Evolutionary conservation across 2,888 invertebrate genomes (phyloP).

Genomic region (Standfussiana lucernea): DNA sequence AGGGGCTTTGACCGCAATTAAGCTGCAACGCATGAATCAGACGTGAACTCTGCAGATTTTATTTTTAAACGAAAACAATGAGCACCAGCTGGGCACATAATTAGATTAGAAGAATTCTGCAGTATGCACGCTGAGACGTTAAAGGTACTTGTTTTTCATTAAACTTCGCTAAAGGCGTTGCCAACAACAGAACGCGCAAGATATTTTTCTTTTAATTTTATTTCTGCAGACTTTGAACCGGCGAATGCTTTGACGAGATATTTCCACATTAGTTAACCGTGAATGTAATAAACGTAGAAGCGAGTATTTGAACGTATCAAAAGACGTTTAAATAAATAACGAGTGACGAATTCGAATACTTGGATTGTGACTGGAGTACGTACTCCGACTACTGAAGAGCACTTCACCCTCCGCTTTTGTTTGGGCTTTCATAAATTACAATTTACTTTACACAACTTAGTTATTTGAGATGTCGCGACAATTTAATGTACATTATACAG

Average conservation of each 20-base stretch:
- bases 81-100: conserved; percentile 75
- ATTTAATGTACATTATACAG: conserved; percentile 69
- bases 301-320: conserved; percentile 27
- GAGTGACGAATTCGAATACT: conserved; percentile 33
- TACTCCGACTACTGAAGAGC: conserved; percentile 19
- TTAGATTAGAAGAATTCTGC: conserved; percentile 78
- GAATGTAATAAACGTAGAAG: conserved; percentile 21
- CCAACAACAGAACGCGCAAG: conserved; percentile 71
- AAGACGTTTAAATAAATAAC: conserved; percentile 40
- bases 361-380: conserved; percentile 22
- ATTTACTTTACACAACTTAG: conserved; percentile 64
- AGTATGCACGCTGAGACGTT: conserved; percentile 73
- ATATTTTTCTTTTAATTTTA: conserved; percentile 72
- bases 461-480: conserved; percentile 71
- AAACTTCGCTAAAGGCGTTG: conserved; percentile 78
- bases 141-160: conserved; percentile 78
- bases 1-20: conserved; percentile 46
- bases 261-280: conserved; percentile 48
- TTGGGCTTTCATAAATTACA: conserved; percentile 58
- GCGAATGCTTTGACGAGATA: conserved; percentile 52
- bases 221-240: conserved; percentile 54
- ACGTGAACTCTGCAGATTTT: conserved; percentile 34
- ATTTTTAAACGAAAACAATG: conserved; percentile 69
- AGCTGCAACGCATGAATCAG: conserved; percentile 4
- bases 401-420: conserved; percentile 36